Evolutionary conservation across 2,113 vertebrate species (phyloP).

Genomic region (Tringa solitaria): DNA sequence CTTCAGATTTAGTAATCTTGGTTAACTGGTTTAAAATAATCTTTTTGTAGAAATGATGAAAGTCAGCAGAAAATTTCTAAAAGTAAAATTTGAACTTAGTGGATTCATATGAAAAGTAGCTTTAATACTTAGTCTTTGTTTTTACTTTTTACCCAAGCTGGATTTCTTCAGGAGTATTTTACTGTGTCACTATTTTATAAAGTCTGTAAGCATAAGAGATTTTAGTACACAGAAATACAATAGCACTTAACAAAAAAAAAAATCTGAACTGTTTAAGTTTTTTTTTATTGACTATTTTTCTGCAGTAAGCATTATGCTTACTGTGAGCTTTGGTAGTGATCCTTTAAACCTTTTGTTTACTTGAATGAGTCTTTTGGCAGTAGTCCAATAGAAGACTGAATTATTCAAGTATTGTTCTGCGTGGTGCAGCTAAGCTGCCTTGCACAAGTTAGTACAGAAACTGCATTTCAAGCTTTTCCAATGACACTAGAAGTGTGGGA

Average conservation of each 20-base stretch:
- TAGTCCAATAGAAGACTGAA: neutral
- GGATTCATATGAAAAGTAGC: neutral
- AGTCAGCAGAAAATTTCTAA: neutral
- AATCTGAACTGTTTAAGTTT: neutral
- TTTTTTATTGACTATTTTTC: neutral
- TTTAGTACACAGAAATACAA: neutral
- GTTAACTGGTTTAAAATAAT: neutral
- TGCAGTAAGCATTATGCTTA: neutral
- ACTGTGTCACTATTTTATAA: neutral
- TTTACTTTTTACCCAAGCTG: neutral
- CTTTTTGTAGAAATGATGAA: neutral
- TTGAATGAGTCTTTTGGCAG: slow-evolving; percentile 4
- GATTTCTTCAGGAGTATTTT: neutral
- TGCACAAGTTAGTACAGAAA: neutral
- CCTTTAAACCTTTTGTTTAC: slow-evolving; percentile 46
- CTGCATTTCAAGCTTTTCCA: neutral
- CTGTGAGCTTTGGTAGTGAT: slow-evolving; percentile 6
- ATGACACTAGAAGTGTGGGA: neutral
- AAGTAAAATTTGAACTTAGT: neutral
- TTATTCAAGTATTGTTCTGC: neutral
- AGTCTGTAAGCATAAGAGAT: neutral
- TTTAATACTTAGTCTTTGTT: neutral
- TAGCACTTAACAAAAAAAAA: neutral
- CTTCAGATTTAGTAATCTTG: neutral
- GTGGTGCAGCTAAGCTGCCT: neutral